Evolutionary conservation across 2,888 invertebrate species (phyloP).

Genomic region (Cantharis rustica): DNA sequence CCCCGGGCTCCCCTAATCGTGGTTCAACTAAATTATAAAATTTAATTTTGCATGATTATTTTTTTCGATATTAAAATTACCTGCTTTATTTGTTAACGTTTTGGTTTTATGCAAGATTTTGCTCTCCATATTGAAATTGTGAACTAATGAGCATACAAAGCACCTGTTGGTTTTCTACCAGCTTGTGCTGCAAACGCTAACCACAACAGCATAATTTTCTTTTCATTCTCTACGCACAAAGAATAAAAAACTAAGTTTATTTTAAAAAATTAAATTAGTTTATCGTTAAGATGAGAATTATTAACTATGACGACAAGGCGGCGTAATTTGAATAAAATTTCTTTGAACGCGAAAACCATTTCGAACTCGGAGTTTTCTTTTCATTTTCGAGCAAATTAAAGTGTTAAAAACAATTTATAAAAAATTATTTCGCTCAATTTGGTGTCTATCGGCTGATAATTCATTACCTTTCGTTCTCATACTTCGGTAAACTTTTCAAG

Average conservation of each 20-base stretch:
- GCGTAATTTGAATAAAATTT: not conserved
- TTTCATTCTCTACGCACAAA: not conserved
- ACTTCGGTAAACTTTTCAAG: not conserved
- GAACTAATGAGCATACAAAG: not conserved
- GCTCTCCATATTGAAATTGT: not conserved
- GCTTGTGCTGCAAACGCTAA: not conserved
- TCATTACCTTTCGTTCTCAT: not conserved
- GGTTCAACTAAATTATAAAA: not conserved
- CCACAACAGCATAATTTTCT: not conserved
- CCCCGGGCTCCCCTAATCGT: not conserved
- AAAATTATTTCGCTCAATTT: constrained; percentile 3
- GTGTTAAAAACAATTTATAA: constrained; percentile 8
- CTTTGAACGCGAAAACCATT: not conserved
- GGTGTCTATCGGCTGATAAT: not conserved
- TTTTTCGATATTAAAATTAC: not conserved
- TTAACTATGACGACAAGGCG: not conserved
- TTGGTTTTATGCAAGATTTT: not conserved
- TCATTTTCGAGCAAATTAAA: not conserved
- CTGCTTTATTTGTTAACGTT: not conserved
- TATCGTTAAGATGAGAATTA: not conserved
- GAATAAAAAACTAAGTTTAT: not conserved
- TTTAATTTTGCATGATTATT: not conserved
- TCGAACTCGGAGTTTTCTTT: not conserved
- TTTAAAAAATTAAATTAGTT: not conserved
- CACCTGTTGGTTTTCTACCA: not conserved